A percentile compares a stretch with the other conserved stretches of the same genome.
Evolutionary conservation across 2,888 invertebrate species (phyloP).

Genomic region (Amblyjoppa fuscipennis): DNA sequence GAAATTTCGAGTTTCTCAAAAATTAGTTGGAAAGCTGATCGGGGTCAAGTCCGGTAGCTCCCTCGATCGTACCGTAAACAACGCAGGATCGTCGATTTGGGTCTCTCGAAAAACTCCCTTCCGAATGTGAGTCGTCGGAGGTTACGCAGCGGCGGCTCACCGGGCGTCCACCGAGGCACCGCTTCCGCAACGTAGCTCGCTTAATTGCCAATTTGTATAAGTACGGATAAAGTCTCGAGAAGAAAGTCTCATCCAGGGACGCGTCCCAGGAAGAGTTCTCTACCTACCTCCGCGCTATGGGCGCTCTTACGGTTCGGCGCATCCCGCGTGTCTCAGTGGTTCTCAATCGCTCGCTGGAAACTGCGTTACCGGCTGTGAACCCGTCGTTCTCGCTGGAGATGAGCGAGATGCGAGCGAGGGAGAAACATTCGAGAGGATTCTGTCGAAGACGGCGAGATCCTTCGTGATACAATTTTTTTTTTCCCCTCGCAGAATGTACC

Average conservation of each 20-base stretch:
- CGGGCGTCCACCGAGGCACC: slow-evolving; percentile 30
- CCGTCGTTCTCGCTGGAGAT: background rate
- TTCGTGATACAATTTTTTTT: slow-evolving; percentile 12
- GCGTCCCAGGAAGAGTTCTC: slow-evolving; percentile 42
- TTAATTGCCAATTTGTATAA: slow-evolving; percentile 73
- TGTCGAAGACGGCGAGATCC: background rate
- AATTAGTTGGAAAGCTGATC: background rate
- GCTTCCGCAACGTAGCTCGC: slow-evolving; percentile 51
- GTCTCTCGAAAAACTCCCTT: background rate
- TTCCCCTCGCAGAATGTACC: too few relatives aligned
- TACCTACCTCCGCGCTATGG: slow-evolving; percentile 24
- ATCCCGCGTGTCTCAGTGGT: slow-evolving; percentile 30
- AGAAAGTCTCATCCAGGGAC: slow-evolving; percentile 36
- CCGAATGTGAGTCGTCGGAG: background rate
- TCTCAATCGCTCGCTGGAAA: slow-evolving; percentile 41
- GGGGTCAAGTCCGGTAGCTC: background rate
- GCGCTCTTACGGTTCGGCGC: slow-evolving; percentile 24
- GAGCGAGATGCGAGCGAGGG: background rate
- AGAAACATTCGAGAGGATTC: slow-evolving; percentile 2
- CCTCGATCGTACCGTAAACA: background rate
- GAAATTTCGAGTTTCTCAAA: background rate
- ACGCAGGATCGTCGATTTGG: background rate
- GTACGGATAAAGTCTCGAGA: slow-evolving; percentile 56
- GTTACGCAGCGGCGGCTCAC: slow-evolving; percentile 14
- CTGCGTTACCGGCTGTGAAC: background rate